Evolutionary conservation across 2,113 vertebrate species (phyloP).

Genomic region (Prietella phreatophila): DNA sequence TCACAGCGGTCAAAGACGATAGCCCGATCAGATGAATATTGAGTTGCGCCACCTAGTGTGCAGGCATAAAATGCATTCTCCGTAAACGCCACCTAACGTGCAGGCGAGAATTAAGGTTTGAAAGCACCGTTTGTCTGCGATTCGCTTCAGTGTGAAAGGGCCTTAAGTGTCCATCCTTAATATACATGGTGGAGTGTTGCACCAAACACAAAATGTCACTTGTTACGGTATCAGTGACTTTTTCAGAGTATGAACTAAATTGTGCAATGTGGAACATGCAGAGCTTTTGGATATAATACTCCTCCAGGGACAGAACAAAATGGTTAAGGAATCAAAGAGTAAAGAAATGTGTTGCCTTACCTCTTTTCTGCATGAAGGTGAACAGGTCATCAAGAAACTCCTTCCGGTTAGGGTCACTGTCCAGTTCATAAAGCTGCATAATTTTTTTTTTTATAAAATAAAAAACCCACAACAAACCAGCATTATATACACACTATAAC

Average conservation of each 20-base stretch:
- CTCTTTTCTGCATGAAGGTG: constrained; percentile 96
- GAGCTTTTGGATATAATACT: not conserved
- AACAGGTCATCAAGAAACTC: constrained; percentile 96
- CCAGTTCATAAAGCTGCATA: constrained; percentile 90
- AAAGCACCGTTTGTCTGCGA: too few species aligned
- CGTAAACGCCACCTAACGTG: too few species aligned
- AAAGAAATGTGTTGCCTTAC: constrained; percentile 61
- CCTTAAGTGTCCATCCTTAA: not conserved
- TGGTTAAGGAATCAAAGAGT: not conserved
- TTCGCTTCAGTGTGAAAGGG: too few species aligned
- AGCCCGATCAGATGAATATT: too few species aligned
- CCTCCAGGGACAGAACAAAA: not conserved
- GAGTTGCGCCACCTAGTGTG: too few species aligned
- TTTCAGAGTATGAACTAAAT: not conserved
- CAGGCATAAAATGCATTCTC: too few species aligned
- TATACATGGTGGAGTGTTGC: not conserved
- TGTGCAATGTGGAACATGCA: not conserved
- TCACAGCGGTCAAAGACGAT: too few species aligned
- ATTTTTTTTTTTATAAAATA: too few species aligned
- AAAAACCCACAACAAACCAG: not conserved
- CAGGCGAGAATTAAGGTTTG: too few species aligned
- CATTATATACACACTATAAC: not conserved
- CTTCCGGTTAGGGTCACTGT: constrained; percentile 87
- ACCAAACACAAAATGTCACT: not conserved
- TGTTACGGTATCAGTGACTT: not conserved